phyloP scores from a whole-genome alignment of 2,113 vertebrate species.

The Phrynosoma blainvillii region DNA sequence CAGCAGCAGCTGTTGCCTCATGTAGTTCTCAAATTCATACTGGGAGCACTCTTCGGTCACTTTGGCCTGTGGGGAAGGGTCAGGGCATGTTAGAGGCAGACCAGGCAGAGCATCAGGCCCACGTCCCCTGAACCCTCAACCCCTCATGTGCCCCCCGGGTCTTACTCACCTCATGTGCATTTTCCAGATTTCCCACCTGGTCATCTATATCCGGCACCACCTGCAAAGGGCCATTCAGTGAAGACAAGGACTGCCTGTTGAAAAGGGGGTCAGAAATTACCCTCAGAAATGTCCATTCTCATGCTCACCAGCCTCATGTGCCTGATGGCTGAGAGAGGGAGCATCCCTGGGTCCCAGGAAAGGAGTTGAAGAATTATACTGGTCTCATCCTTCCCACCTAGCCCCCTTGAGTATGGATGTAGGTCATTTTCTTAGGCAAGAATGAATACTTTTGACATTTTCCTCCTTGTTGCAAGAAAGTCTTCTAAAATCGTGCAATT shows the following conservation, averaged over 20 bases:
- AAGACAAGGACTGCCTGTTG: slow-evolving; percentile 94
- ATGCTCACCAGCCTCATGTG: neutral
- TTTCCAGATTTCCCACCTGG: slow-evolving; percentile 90
- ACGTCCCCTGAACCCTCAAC: too few species aligned
- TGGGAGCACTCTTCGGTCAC: slow-evolving; percentile 95
- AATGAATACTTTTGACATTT: too few species aligned
- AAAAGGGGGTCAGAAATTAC: neutral
- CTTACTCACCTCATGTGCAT: slow-evolving; percentile 88
- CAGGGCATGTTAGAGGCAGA: neutral
- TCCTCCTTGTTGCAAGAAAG: too few species aligned
- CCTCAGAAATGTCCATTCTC: neutral
- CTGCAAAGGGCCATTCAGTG: slow-evolving; percentile 93
- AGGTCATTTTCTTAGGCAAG: too few species aligned
- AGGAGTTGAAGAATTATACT: too few species aligned
- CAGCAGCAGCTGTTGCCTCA: slow-evolving; percentile 97
- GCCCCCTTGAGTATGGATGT: too few species aligned
- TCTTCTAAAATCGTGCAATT: too few species aligned
- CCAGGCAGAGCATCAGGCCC: too few species aligned
- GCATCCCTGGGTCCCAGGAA: too few species aligned
- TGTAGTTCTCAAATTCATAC: slow-evolving; percentile 99
- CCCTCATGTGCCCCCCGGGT: too few species aligned
- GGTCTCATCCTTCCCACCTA: too few species aligned
- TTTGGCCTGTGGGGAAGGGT: slow-evolving; percentile 81
- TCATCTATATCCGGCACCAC: slow-evolving; percentile 98
- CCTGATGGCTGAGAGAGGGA: too few species aligned